Percentiles rank a stretch among this genome's conserved stretches.
These are phyloP conservation scores for Heterotilapia buettikoferi DNA, from an alignment of 2,113 vertebrate genomes.

Conservation along the genomic window DNA sequence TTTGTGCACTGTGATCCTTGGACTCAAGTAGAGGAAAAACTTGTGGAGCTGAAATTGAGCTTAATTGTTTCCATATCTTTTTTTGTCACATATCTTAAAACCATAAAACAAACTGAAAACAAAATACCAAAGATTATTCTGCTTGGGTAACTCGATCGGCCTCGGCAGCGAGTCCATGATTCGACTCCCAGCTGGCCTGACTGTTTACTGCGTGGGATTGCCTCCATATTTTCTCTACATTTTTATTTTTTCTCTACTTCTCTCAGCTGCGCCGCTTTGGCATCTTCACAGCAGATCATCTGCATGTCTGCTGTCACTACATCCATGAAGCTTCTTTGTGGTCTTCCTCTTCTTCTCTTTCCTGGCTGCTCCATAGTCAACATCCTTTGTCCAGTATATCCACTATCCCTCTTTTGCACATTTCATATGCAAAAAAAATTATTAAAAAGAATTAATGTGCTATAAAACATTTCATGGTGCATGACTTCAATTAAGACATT, in stretches of 20 bases:
- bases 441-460: neutral
- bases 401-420: neutral
- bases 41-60: neutral
- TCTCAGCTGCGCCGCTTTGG: neutral
- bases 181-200: neutral
- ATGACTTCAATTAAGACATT: neutral
- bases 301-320: neutral
- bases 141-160: neutral
- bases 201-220: neutral
- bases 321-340: neutral
- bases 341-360: neutral
- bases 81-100: neutral
- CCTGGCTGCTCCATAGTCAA: neutral
- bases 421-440: neutral
- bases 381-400: neutral
- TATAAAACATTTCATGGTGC: neutral
- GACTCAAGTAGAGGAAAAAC: neutral
- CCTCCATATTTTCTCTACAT: rapidly evolving
- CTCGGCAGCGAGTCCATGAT: neutral
- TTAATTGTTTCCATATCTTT: neutral
- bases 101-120: neutral
- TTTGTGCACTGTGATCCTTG: neutral
- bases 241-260: neutral
- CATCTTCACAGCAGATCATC: neutral
- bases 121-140: neutral